Conservation (phyloP, 2,797 vertebrate species). For the Champsocephalus gunnari region DNA sequence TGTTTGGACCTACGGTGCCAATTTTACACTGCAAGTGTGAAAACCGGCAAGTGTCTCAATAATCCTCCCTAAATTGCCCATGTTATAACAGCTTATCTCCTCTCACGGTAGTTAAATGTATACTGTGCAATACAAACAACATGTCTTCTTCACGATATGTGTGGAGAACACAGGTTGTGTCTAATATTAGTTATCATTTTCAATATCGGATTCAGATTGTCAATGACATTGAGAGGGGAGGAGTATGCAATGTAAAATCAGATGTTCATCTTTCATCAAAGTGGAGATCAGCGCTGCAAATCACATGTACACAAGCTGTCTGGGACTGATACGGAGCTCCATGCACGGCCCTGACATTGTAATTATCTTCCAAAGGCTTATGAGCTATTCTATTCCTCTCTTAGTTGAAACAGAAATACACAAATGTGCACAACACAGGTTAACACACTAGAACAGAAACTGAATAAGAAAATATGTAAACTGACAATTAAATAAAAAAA, state of each 20-base stretch:
- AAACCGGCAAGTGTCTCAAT: constrained; percentile 37
- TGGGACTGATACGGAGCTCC: constrained; percentile 46
- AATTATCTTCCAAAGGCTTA: constrained; percentile 43
- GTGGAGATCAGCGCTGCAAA: constrained; percentile 47
- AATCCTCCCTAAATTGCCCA: constrained; percentile 15
- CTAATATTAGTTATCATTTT: constrained; percentile 5
- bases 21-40: constrained; percentile 26
- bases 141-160: constrained; percentile 3
- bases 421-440: constrained; percentile 19
- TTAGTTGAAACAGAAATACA: constrained; percentile 28
- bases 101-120: constrained; percentile 8
- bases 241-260: constrained; percentile 2
- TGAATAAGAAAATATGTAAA: constrained; percentile 4
- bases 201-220: constrained; percentile 22
- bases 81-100: constrained; percentile 37
- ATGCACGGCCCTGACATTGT: constrained; percentile 40
- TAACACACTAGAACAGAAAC: constrained; percentile 9
- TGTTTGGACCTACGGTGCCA: constrained; percentile 28
- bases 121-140: neutral
- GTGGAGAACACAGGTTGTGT: neutral
- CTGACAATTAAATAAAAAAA: constrained; percentile 13
- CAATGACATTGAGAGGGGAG: constrained; percentile 19
- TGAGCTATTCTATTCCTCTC: constrained; percentile 41
- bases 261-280: constrained; percentile 52
- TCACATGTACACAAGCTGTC: constrained; percentile 47